A percentile compares a stretch with the other conserved stretches of the same genome.
Evolutionary conservation across 2,113 vertebrate species (phyloP).

Genomic region (Tachysurus fulvidraco): DNA sequence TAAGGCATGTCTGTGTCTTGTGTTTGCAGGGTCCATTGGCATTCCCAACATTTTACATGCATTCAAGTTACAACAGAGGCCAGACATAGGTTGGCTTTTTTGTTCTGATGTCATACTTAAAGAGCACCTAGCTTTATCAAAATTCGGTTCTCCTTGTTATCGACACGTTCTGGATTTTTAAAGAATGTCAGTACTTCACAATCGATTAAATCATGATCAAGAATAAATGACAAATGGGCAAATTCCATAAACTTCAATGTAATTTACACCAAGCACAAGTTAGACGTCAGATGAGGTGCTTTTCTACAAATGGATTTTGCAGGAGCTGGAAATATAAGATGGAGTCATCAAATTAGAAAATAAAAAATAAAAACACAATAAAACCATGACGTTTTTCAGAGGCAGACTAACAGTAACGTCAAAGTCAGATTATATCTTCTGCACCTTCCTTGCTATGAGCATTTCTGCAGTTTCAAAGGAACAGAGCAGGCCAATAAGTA

Average conservation of each 20-base stretch:
- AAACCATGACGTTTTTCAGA: constrained; percentile 30
- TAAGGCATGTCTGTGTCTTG: constrained; percentile 39
- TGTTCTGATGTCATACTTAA: constrained; percentile 15
- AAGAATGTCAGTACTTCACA: constrained; percentile 32
- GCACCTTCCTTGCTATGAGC: constrained; percentile 40
- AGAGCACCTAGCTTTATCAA: constrained; percentile 13
- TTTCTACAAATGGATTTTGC: constrained; percentile 51
- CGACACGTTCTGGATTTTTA: constrained; percentile 19
- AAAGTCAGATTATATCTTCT: constrained; percentile 32
- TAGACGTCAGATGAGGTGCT: constrained; percentile 44
- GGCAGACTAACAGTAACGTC: constrained; percentile 8
- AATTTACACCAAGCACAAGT: constrained; percentile 53
- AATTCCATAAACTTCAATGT: constrained; percentile 21
- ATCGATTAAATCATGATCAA: constrained; percentile 39
- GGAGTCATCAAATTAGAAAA: constrained; percentile 27
- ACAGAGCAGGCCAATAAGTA: constrained; percentile 19
- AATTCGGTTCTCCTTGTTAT: constrained; percentile 21
- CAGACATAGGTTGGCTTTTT: constrained; percentile 41
- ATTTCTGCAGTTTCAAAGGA: constrained; percentile 46
- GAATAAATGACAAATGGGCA: constrained; percentile 27
- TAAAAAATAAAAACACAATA: constrained; percentile 1
- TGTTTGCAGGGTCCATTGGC: constrained; percentile 31
- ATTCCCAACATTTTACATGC: constrained; percentile 1
- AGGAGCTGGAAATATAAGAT: constrained; percentile 37
- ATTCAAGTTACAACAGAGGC: constrained; percentile 35